Evolutionary conservation across 2,113 vertebrate genomes (phyloP).

Genomic region (Pavo muticus): DNA sequence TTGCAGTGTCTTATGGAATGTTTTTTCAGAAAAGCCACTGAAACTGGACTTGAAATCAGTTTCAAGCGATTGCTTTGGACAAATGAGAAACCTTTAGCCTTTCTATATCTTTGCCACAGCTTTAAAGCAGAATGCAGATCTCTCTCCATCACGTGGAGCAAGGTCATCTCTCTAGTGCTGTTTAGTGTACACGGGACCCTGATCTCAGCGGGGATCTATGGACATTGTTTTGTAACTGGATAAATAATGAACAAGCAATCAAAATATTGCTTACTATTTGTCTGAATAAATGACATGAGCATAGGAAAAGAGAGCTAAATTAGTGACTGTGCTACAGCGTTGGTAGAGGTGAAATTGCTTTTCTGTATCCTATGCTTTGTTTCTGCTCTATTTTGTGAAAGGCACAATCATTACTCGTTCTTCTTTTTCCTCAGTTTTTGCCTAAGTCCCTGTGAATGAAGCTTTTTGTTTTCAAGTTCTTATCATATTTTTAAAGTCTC

Average conservation of each 20-base stretch:
- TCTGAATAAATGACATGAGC: background rate
- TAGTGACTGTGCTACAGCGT: background rate
- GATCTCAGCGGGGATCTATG: background rate
- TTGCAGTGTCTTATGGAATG: background rate
- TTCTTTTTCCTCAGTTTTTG: background rate
- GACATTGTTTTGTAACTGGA: background rate
- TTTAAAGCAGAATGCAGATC: background rate
- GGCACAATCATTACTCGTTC: background rate
- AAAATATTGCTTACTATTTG: background rate
- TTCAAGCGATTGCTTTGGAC: background rate
- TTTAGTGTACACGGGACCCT: fast-evolving
- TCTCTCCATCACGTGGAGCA: background rate
- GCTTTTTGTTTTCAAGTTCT: background rate
- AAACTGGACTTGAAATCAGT: background rate
- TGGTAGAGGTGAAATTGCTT: background rate
- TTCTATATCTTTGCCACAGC: background rate
- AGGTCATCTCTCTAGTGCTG: background rate
- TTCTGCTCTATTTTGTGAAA: background rate
- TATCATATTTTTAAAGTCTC: background rate
- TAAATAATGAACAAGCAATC: background rate
- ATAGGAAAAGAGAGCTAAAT: background rate
- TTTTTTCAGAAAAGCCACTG: background rate
- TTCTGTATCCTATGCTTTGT: background rate
- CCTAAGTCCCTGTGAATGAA: background rate
- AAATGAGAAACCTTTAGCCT: background rate